These are phyloP conservation scores for Nestor notabilis DNA, from an alignment of 2,113 vertebrate species.

Conservation along the genomic window DNA sequence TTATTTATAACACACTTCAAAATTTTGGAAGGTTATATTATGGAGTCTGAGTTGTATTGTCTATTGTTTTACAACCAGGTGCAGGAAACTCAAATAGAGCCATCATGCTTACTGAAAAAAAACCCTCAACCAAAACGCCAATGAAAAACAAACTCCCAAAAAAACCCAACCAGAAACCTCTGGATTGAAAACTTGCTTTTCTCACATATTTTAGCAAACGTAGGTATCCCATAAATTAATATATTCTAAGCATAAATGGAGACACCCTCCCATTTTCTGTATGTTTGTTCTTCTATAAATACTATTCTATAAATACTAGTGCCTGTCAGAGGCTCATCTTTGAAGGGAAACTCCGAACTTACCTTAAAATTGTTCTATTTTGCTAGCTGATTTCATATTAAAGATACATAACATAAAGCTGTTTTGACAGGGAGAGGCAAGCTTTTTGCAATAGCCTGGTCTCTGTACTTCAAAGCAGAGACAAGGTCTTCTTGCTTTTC, in stretches of 20 bases:
- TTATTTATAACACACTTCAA: conserved; percentile 61
- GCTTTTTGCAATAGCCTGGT: not conserved
- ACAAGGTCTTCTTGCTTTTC: not conserved
- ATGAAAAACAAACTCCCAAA: not conserved
- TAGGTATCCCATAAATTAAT: not conserved
- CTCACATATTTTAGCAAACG: not conserved
- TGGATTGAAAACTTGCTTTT: not conserved
- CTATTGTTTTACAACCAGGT: conserved; percentile 72
- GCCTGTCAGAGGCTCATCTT: not conserved
- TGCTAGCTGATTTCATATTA: not conserved
- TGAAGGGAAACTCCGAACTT: not conserved
- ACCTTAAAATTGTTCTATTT: not conserved
- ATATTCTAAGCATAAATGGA: not conserved
- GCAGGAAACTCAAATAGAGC: conserved; percentile 63
- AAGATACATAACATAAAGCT: not conserved
- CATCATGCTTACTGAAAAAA: conserved; percentile 24
- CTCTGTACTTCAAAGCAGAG: not conserved
- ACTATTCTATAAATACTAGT: not conserved
- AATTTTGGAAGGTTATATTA: conserved; percentile 45
- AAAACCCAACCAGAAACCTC: not conserved
- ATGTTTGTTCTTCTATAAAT: not conserved
- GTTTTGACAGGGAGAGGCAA: not conserved
- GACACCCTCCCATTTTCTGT: not conserved
- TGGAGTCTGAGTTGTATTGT: conserved; percentile 44
- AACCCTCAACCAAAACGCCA: not conserved